Percentiles rank a stretch among this genome's conserved stretches.
These are phyloP conservation scores for Bombus consobrinus DNA, from an alignment of 1,140 invertebrate species.

Conservation along the genomic window DNA sequence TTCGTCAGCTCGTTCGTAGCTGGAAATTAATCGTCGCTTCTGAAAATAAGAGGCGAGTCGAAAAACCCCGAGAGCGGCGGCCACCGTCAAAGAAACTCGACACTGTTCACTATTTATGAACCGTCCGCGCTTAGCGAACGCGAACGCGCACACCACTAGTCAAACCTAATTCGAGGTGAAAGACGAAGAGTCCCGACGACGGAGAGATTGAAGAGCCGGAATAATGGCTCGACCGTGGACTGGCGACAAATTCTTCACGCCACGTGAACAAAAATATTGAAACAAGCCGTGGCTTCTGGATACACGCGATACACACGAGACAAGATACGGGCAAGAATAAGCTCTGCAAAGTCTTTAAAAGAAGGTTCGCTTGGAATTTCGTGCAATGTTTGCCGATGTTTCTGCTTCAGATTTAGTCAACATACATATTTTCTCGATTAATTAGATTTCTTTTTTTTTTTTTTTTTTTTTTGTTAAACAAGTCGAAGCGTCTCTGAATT, in stretches of 20 bases:
- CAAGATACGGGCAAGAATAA: not conserved
- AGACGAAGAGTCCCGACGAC: constrained; percentile 26
- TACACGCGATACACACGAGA: not conserved
- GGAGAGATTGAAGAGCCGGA: constrained; percentile 19
- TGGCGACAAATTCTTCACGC: constrained; percentile 13
- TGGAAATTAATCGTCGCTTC: constrained; percentile 68
- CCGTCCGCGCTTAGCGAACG: not conserved
- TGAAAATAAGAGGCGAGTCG: constrained; percentile 64
- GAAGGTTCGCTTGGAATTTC: not conserved
- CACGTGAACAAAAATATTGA: constrained; percentile 25
- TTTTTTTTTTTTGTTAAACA: not conserved
- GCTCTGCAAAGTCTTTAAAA: too few relatives aligned
- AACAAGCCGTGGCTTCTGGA: not conserved
- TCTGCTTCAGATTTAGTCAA: not conserved
- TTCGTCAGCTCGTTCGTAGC: constrained; percentile 68
- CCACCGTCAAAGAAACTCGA: constrained; percentile 57
- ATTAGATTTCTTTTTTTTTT: not conserved
- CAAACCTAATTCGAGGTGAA: constrained; percentile 49
- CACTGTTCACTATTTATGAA: constrained; percentile 66
- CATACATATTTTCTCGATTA: too few relatives aligned
- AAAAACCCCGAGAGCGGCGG: constrained; percentile 43
- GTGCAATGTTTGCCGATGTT: not conserved
- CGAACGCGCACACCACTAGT: not conserved
- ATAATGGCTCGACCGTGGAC: not conserved
- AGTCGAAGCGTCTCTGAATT: too few relatives aligned